Conservation (phyloP, 53 echinoderm and acorn worm genomes). For the Temnopleurus reevesii region DNA sequence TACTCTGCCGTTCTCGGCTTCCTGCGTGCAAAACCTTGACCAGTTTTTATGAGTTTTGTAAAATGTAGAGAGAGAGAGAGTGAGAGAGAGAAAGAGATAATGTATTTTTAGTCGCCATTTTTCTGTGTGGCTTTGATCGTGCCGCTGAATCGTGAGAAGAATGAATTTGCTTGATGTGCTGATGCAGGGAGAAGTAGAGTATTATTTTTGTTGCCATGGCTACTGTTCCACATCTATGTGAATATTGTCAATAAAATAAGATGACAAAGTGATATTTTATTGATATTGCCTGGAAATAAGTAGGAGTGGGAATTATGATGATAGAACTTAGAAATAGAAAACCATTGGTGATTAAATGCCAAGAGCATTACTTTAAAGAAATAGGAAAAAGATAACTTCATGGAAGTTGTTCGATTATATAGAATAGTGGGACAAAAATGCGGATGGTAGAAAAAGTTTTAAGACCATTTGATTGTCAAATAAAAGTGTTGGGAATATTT, state of each 20-base stretch:
- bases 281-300: background rate
- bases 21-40: too few species aligned
- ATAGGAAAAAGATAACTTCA: too few species aligned
- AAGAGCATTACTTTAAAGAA: too few species aligned
- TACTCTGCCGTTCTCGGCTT: too few species aligned
- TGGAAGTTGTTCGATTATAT: too few species aligned
- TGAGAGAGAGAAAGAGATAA: background rate
- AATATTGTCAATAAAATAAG: background rate
- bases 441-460: too few species aligned
- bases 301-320: background rate
- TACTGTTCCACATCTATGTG: background rate
- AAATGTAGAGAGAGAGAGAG: background rate
- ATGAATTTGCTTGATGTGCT: background rate
- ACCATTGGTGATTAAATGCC: too few species aligned
- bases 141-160: slow-evolving; percentile 9
- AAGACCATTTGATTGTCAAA: too few species aligned
- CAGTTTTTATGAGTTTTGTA: background rate
- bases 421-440: too few species aligned
- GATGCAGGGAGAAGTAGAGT: slow-evolving; percentile 27
- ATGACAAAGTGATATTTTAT: background rate
- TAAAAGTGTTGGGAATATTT: too few species aligned
- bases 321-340: background rate
- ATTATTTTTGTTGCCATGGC: slow-evolving; percentile 14
- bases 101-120: slow-evolving; percentile 12
- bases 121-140: slow-evolving; percentile 4